These are phyloP conservation scores for Myanophis thanlyinensis DNA, from an alignment of 2,113 vertebrate genomes.

Conservation along the genomic window DNA sequence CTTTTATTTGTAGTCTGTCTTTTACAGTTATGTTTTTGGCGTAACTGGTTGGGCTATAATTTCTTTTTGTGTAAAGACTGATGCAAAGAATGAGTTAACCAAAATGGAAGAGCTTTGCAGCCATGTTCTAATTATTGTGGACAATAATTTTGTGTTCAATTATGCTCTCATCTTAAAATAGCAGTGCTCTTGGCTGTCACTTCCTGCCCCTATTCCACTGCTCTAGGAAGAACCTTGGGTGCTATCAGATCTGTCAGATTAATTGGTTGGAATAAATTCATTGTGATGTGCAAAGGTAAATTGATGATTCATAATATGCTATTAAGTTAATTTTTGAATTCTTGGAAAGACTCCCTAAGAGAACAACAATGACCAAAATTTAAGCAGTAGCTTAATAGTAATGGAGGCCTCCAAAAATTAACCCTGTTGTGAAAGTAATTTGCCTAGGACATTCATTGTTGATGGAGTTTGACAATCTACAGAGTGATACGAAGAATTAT, in stretches of 20 bases:
- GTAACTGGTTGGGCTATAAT: too few species aligned
- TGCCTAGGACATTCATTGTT: background rate
- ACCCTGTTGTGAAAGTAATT: background rate
- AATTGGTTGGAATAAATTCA: background rate
- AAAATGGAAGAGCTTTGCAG: background rate
- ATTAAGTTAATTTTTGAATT: background rate
- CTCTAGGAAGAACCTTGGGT: background rate
- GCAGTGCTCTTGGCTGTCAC: background rate
- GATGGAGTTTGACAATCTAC: background rate
- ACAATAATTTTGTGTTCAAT: background rate
- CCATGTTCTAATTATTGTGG: background rate
- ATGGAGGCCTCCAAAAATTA: background rate
- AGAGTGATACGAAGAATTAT: conserved; percentile 5
- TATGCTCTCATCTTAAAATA: background rate
- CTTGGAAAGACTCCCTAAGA: background rate
- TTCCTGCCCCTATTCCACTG: background rate
- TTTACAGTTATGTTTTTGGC: too few species aligned
- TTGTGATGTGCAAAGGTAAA: background rate
- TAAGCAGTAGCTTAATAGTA: background rate
- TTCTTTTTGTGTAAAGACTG: too few species aligned
- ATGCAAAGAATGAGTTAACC: too few species aligned
- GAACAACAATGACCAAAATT: background rate
- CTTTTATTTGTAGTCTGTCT: too few species aligned
- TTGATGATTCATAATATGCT: background rate
- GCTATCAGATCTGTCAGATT: background rate